These are phyloP conservation scores for Plumapathes pennacea DNA, from an alignment of 92 coral and sea anemone genomes.

Conservation along the genomic window DNA sequence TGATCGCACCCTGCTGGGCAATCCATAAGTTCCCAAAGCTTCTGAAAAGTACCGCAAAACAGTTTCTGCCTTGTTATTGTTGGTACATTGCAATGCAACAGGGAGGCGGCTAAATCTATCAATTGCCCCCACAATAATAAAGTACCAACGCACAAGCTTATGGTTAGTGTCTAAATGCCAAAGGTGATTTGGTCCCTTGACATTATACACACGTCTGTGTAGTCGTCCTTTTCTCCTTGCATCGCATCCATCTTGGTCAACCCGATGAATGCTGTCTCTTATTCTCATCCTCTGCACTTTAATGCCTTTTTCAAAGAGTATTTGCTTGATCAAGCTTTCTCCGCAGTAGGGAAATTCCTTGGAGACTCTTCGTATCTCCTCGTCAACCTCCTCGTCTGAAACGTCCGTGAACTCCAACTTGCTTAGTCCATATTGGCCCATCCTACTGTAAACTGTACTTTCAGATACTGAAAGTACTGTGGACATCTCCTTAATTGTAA, in stretches of 20 bases:
- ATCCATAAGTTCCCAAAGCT: slow-evolving; percentile 64
- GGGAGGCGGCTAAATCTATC: slow-evolving; percentile 69
- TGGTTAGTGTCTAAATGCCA: slow-evolving; percentile 59
- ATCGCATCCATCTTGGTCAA: slow-evolving; percentile 46
- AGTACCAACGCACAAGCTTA: slow-evolving; percentile 40
- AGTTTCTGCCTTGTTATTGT: slow-evolving; percentile 58
- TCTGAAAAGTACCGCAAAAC: slow-evolving; percentile 40
- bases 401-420: slow-evolving; percentile 47
- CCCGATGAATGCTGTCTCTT: slow-evolving; percentile 53
- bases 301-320: slow-evolving; percentile 41
- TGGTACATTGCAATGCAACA: slow-evolving; percentile 45
- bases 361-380: slow-evolving; percentile 23
- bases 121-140: slow-evolving; percentile 62
- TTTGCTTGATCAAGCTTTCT: slow-evolving; percentile 40
- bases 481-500: slow-evolving; percentile 51
- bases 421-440: slow-evolving; percentile 57
- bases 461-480: slow-evolving; percentile 47
- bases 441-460: slow-evolving; percentile 62
- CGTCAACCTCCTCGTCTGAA: slow-evolving; percentile 50
- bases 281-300: slow-evolving; percentile 53
- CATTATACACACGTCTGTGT: slow-evolving; percentile 31
- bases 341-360: slow-evolving; percentile 60
- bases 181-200: slow-evolving; percentile 32
- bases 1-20: slow-evolving; percentile 75
- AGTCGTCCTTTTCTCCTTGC: slow-evolving; percentile 43